A percentile compares a stretch with the other conserved stretches of the same genome.
Conservation (phyloP, 2,797 vertebrate species). For the Alfaro cultratus region DNA sequence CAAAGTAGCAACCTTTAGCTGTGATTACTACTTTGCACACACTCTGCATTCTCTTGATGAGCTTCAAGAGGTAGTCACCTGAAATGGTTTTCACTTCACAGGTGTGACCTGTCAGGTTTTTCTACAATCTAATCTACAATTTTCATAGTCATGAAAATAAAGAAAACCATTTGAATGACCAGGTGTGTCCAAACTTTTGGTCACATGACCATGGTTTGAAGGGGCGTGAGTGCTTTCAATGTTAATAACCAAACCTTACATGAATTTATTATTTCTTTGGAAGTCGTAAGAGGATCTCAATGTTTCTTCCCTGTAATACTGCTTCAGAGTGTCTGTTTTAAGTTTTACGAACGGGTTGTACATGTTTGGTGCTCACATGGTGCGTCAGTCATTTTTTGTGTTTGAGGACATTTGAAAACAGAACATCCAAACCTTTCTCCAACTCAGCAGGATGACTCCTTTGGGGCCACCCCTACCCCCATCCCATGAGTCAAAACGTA, state of each 20-base stretch:
- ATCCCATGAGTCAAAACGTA: slow-evolving; percentile 19
- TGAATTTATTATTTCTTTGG: neutral
- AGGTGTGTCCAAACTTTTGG: too few relatives aligned
- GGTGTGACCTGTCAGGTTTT: too few relatives aligned
- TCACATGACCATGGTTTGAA: neutral
- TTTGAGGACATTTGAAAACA: neutral
- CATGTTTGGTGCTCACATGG: neutral
- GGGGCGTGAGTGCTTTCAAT: neutral
- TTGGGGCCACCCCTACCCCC: neutral
- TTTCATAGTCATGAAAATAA: too few relatives aligned
- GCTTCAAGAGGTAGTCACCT: too few relatives aligned
- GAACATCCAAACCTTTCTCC: slow-evolving; percentile 9
- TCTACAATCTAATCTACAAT: too few relatives aligned
- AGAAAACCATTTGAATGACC: too few relatives aligned
- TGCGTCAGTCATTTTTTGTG: neutral
- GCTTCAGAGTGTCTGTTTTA: neutral
- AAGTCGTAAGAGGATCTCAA: neutral
- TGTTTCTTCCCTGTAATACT: neutral
- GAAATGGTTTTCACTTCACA: too few relatives aligned
- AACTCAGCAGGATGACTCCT: slow-evolving; percentile 23
- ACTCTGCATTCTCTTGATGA: too few relatives aligned
- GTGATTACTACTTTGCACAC: too few relatives aligned
- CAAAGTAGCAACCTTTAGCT: too few relatives aligned
- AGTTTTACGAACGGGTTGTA: neutral
- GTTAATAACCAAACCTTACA: too few relatives aligned